Conservation (phyloP, 2,113 vertebrate genomes). For the Oenanthe melanoleuca region DNA sequence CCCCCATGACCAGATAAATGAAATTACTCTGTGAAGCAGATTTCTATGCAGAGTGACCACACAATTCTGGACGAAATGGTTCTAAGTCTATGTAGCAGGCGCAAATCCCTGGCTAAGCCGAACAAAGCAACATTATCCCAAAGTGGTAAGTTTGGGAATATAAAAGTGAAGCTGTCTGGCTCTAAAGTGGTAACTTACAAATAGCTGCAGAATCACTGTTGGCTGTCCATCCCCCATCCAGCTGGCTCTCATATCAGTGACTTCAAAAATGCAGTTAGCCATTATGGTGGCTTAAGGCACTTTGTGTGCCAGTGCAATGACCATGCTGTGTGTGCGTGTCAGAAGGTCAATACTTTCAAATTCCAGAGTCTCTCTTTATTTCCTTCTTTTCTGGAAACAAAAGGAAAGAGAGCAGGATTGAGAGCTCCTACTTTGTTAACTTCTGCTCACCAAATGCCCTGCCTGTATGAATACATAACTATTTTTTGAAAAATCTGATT, state of each 20-base stretch:
- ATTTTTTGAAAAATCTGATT: neutral
- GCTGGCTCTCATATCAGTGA: slow-evolving; percentile 63
- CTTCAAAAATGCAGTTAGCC: slow-evolving; percentile 66
- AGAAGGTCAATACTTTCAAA: slow-evolving; percentile 73
- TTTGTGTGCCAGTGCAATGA: slow-evolving; percentile 66
- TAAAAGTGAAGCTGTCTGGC: slow-evolving; percentile 51
- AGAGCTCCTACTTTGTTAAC: slow-evolving; percentile 72
- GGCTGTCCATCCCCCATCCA: slow-evolving; percentile 53
- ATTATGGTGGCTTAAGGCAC: slow-evolving; percentile 68
- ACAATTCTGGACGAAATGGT: slow-evolving; percentile 32
- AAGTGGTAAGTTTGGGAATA: slow-evolving; percentile 38
- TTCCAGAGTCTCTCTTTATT: slow-evolving; percentile 71
- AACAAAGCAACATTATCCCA: slow-evolving; percentile 64
- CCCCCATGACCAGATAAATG: slow-evolving; percentile 33
- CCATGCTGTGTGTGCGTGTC: slow-evolving; percentile 67
- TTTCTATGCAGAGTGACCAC: slow-evolving; percentile 21
- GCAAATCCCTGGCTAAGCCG: slow-evolving; percentile 4
- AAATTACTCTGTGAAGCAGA: slow-evolving; percentile 38
- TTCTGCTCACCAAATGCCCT: slow-evolving; percentile 60
- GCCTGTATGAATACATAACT: slow-evolving; percentile 19
- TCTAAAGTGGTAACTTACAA: slow-evolving; percentile 43
- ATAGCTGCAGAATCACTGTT: slow-evolving; percentile 41
- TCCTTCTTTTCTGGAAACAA: slow-evolving; percentile 71
- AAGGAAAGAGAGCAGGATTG: slow-evolving; percentile 50
- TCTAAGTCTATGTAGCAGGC: slow-evolving; percentile 28